A percentile compares a stretch with the other conserved stretches of the same genome.
These are phyloP conservation scores for Zelleria hepariella DNA, from an alignment of 2,888 invertebrate species.

Conservation along the genomic window DNA sequence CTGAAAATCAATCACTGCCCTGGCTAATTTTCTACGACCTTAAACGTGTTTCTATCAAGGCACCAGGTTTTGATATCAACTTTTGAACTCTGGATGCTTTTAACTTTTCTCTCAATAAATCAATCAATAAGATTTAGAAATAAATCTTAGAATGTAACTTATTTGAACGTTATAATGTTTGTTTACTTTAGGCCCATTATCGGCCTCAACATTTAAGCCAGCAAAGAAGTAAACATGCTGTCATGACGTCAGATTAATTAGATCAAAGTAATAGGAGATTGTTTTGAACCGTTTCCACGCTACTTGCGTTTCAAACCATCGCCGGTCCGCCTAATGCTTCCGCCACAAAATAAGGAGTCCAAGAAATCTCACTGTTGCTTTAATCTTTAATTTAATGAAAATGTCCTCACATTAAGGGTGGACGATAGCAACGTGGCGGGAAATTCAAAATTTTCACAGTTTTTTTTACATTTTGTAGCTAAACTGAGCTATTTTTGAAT, in stretches of 20 bases:
- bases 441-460: too few species aligned
- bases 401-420: too few species aligned
- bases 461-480: too few species aligned
- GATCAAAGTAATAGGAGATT: conserved; percentile 59
- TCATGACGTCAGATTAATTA: conserved; percentile 56
- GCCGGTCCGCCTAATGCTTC: conserved; percentile 64
- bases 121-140: conserved; percentile 8
- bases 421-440: too few species aligned
- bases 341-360: conserved; percentile 12
- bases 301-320: conserved; percentile 60
- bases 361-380: background rate
- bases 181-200: background rate
- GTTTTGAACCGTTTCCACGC: conserved; percentile 48
- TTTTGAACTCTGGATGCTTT: conserved; percentile 13
- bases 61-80: conserved; percentile 8
- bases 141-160: background rate
- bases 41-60: conserved; percentile 11
- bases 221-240: conserved; percentile 29
- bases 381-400: too few species aligned
- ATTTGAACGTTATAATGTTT: conserved; percentile 3
- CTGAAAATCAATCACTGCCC: conserved; percentile 18
- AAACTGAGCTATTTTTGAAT: too few species aligned
- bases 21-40: conserved; percentile 7
- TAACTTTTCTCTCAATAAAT: conserved; percentile 9
- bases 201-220: background rate